Base-by-base conservation (phyloP, 2,888 invertebrate genomes). In the Drosophila leonis region DNA sequence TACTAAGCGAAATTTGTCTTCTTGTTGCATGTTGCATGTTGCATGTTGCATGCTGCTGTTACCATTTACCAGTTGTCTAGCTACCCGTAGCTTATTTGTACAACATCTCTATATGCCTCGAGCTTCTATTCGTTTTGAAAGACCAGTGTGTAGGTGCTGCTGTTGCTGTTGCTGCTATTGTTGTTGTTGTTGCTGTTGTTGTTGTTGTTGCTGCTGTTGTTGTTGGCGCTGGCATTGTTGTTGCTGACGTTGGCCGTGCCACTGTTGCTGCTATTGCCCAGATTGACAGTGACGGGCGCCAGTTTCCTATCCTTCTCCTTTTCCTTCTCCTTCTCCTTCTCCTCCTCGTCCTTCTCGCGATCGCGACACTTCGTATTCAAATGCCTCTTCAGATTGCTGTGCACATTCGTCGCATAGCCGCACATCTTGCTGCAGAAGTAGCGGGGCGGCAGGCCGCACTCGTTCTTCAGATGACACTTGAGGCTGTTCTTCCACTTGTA, bases 401-500 rank as follows among this genome's bases (percentile, higher is more conserved):
- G 93, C 46, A 93, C 93, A 87, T 93, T 93, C 31, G 93, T 93
- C 65, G 93, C 93, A 76, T 93, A 93, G 48, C 93, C 93, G 73
- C 93, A 93, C 74, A 93, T 91, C 82, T 93, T 93, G 76, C 91
- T 92, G 80, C 93, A 93, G 74, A 92, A 93, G 64, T 92, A 93
- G 42, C 93, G 92, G 0, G 93, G 93, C 70, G 95, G 95, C 90
- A 95, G 94, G 4, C 95, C 95, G 83, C 95, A 95, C 87, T 95
- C 95, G 80, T 95, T 94, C 46, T 95, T 95, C 59, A 95, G 93
- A 90, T 96, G 96, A 85, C 96, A 94, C 89, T 95, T 94, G 84
- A 96, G 94, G 29, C 96, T 95, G 82, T 95, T 95, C 93, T 95
- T 95, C 93, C 95, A 96, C 78, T 95, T 95, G 92, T 97, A 97